Conservation (phyloP, 2,888 invertebrate species). For the Rugalucina vietnamica region DNA sequence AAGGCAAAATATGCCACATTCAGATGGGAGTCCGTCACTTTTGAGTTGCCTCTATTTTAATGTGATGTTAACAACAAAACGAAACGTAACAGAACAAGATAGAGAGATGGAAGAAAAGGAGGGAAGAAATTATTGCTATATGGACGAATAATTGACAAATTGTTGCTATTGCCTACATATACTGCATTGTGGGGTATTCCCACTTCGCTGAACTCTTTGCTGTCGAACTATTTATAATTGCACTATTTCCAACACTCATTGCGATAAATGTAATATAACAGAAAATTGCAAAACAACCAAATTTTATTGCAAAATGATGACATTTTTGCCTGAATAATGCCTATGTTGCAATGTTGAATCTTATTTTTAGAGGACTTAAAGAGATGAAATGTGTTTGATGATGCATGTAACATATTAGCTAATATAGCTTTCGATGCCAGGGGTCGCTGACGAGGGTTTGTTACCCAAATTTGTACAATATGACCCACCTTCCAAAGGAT, state of each 20-base stretch:
- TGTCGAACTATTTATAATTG: background rate
- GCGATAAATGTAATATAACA: background rate
- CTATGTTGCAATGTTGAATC: too few species aligned
- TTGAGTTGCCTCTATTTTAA: background rate
- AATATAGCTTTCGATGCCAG: too few species aligned
- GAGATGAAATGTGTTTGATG: too few species aligned
- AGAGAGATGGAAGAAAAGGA: background rate
- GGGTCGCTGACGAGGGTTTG: too few species aligned
- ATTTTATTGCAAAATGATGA: background rate
- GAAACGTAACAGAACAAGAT: background rate
- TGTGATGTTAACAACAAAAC: background rate
- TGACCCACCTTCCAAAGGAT: too few species aligned
- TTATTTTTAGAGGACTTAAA: too few species aligned
- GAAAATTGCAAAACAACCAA: background rate
- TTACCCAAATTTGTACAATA: too few species aligned
- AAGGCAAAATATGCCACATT: background rate
- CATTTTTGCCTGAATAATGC: too few species aligned
- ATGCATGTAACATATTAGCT: too few species aligned
- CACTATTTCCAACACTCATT: background rate
- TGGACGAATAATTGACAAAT: background rate
- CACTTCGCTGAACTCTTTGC: background rate
- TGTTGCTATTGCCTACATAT: background rate
- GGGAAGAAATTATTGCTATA: slow-evolving; percentile 6
- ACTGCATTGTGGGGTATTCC: background rate
- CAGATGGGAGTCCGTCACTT: background rate